Conservation (phyloP, 2,888 invertebrate genomes). For the Caenorhabditis becei region DNA sequence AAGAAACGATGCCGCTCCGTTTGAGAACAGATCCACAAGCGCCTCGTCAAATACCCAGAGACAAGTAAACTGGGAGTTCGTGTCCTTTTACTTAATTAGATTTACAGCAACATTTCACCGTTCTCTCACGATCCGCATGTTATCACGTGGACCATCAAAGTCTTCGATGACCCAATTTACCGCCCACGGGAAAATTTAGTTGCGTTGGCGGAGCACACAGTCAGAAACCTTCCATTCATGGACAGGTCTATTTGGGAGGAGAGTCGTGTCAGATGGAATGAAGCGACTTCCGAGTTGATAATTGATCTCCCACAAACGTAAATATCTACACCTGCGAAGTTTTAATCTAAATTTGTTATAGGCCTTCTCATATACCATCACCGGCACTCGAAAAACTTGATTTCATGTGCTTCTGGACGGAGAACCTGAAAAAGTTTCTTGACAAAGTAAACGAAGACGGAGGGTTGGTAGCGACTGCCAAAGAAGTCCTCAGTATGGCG, state of each 20-base stretch:
- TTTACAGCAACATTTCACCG: not conserved
- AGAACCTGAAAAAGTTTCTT: conserved; percentile 1
- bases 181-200: not conserved
- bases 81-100: not conserved
- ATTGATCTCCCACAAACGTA: conserved; percentile 27
- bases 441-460: conserved; percentile 23
- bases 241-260: not conserved
- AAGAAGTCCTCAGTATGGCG: conserved; percentile 21
- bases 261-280: not conserved
- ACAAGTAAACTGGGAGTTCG: not conserved
- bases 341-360: conserved; percentile 7
- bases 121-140: conserved; percentile 2
- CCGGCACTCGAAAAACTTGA: conserved; percentile 56
- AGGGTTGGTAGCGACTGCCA: conserved; percentile 18
- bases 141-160: conserved; percentile 7
- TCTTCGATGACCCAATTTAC: not conserved
- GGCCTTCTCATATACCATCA: conserved; percentile 46
- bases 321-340: not conserved
- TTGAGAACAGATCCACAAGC: not conserved
- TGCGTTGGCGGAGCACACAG: not conserved
- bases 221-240: not conserved
- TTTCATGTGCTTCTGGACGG: conserved; percentile 39
- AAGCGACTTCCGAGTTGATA: not conserved
- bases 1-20: not conserved
- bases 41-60: not conserved